Evolutionary conservation across 2,797 vertebrate genomes (phyloP), one percentile per base, ranked within the genome.

Genomic region (Sparus aurata): DNA sequence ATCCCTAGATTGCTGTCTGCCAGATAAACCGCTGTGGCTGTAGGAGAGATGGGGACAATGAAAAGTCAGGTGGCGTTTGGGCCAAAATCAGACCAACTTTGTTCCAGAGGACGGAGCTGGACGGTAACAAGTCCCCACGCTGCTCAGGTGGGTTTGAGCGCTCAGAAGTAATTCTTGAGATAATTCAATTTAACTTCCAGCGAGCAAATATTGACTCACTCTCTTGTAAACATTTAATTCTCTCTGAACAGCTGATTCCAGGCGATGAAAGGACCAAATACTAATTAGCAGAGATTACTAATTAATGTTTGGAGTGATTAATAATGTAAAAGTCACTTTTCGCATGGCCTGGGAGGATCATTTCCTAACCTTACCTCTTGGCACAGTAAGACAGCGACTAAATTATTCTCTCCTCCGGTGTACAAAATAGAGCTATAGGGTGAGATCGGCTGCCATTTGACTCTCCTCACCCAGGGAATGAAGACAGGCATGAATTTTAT

Each of bases 1-100:
- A 88, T 93, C 89, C 86, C 83, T 83, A 84, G 89, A 91, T 86
- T 82, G 83, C 89, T 83, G 70, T 75, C 86, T 89, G 89, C 81
- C 87, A 92, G 89, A 93, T 84, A 84, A 89, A 88, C 67, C 79
- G 58, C 75, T 15, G 23, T 38, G 53, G 69, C 64, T 49, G 45
- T 55, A 47, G 69, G 79, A 79, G 66, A 47, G n/a, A 73, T 22
- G 20, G 73, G 58, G 69, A 76, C 77, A 79, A 73, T 77, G 45
- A 63, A 60, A 75, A 73, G 75, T 84, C 70, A 73, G 81, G 76
- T 75, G 80, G 75, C 69, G 79, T 88, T 80, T 71, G 67, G 27
- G 41, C 45, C 76, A 70, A 49, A 87, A 75, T 80, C 52, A 82
- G 78, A 65, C 79, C 41, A n/a, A 23, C n/a, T 66, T 60, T 25